phyloP scores from a whole-genome alignment of 2,797 vertebrate genomes.

The Coracias cyanogaster region DNA sequence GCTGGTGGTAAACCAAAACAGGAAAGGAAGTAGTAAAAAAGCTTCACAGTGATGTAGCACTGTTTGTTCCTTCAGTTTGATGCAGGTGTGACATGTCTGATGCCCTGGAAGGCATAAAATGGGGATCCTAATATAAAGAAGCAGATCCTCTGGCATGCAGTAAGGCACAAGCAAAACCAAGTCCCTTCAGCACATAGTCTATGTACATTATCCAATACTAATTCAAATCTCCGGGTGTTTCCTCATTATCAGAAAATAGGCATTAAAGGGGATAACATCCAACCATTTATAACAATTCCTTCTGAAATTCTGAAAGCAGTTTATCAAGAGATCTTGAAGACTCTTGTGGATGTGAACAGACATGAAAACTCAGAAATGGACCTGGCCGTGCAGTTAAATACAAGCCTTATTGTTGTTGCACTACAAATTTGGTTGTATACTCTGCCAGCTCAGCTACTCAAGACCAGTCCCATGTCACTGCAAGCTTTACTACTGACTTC shows the following conservation, averaged over 20 bases:
- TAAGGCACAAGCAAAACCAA: conserved; percentile 56
- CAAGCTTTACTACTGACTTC: not conserved
- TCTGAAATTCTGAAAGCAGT: not conserved
- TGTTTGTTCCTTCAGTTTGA: not conserved
- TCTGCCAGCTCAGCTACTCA: not conserved
- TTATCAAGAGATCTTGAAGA: not conserved
- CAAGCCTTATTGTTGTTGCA: not conserved
- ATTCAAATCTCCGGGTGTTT: not conserved
- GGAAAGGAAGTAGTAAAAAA: not conserved
- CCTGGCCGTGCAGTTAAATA: not conserved
- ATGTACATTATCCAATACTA: not conserved
- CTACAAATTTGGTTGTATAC: not conserved
- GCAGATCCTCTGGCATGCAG: not conserved
- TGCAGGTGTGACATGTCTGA: not conserved
- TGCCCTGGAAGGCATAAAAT: conserved; percentile 6
- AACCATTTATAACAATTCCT: not conserved
- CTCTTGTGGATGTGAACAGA: not conserved
- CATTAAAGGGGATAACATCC: not conserved
- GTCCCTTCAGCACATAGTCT: not conserved
- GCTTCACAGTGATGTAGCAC: conserved; percentile 16
- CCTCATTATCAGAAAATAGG: not conserved
- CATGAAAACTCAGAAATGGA: not conserved
- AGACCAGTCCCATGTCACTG: not conserved
- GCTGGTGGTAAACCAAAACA: not conserved
- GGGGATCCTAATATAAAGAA: not conserved